These are phyloP conservation scores for Scaptodrosophila latifasciaeformis DNA, from an alignment of 2,888 invertebrate genomes.

Conservation along the genomic window DNA sequence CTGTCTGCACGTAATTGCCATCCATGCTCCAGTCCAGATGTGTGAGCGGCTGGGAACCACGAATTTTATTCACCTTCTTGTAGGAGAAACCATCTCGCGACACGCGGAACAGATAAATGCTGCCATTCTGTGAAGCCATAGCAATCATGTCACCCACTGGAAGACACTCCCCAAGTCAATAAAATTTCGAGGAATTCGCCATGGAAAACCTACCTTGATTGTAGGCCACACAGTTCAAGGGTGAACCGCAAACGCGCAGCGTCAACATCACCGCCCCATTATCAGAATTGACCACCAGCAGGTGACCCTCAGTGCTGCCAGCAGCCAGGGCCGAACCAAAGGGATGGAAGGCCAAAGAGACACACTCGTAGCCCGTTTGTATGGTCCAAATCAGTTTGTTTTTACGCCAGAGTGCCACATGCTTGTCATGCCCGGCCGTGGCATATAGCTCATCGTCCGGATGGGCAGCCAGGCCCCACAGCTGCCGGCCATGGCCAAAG, in stretches of 20 bases:
- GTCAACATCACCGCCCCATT: slow-evolving; percentile 90
- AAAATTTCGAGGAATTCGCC: neutral
- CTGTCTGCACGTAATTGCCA: slow-evolving; percentile 90
- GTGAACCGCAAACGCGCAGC: slow-evolving; percentile 89
- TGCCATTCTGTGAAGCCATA: slow-evolving; percentile 92
- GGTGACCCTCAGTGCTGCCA: slow-evolving; percentile 92
- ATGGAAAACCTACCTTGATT: slow-evolving; percentile 83
- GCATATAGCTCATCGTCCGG: slow-evolving; percentile 94
- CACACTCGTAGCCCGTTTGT: slow-evolving; percentile 92
- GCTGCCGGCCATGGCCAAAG: slow-evolving; percentile 90
- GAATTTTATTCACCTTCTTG: slow-evolving; percentile 91
- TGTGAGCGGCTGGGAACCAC: slow-evolving; percentile 88
- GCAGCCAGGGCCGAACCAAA: slow-evolving; percentile 90
- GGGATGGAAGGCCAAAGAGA: slow-evolving; percentile 90
- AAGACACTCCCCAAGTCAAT: neutral
- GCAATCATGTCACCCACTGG: slow-evolving; percentile 90
- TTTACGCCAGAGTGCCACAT: slow-evolving; percentile 92
- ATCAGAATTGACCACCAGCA: slow-evolving; percentile 89
- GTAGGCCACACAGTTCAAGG: slow-evolving; percentile 89
- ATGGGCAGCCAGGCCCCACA: slow-evolving; percentile 92
- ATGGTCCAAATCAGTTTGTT: slow-evolving; percentile 91
- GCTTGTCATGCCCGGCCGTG: slow-evolving; percentile 93
- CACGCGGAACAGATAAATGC: slow-evolving; percentile 86
- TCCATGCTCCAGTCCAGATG: slow-evolving; percentile 95
- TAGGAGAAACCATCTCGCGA: slow-evolving; percentile 93